These are phyloP conservation scores for Otolemur crassicaudatus DNA, from an alignment of 2,797 vertebrate genomes.

Conservation along the genomic window DNA sequence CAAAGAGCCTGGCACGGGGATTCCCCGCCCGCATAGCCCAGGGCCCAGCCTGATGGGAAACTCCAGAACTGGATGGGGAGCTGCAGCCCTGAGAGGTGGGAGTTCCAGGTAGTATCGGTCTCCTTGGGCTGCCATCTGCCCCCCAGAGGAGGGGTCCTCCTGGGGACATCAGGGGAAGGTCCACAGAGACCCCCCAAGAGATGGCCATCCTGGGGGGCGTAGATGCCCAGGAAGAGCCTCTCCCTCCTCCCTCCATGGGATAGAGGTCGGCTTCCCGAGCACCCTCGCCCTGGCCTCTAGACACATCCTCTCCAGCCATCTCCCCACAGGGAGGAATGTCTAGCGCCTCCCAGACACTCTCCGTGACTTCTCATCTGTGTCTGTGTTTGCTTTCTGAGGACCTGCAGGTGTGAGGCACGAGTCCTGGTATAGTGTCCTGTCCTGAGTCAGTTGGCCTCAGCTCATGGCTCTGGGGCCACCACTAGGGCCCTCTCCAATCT, in stretches of 20 bases:
- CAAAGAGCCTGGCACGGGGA: slow-evolving; percentile 75
- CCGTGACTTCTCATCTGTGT: too few relatives aligned
- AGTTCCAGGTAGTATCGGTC: neutral
- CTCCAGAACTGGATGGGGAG: slow-evolving; percentile 43
- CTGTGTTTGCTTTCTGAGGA: neutral
- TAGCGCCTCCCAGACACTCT: neutral
- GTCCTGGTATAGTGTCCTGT: too few relatives aligned
- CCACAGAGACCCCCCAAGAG: neutral
- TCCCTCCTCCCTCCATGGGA: too few relatives aligned
- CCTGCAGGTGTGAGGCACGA: too few relatives aligned
- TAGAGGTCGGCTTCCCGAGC: neutral
- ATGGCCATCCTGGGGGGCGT: too few relatives aligned
- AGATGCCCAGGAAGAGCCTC: neutral
- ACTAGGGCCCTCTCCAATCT: neutral
- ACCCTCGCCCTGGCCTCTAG: neutral
- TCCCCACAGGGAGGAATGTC: neutral
- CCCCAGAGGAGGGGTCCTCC: neutral
- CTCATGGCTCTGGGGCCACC: neutral
- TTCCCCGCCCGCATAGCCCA: slow-evolving; percentile 65
- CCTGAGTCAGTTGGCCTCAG: neutral
- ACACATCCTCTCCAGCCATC: neutral
- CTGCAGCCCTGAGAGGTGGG: slow-evolving; percentile 3
- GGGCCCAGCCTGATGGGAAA: slow-evolving; percentile 68
- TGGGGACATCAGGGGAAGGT: neutral
- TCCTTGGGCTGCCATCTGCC: neutral